These are phyloP conservation scores for Cirrhinus mrigala DNA, from an alignment of 2,797 vertebrate species.

Conservation along the genomic window DNA sequence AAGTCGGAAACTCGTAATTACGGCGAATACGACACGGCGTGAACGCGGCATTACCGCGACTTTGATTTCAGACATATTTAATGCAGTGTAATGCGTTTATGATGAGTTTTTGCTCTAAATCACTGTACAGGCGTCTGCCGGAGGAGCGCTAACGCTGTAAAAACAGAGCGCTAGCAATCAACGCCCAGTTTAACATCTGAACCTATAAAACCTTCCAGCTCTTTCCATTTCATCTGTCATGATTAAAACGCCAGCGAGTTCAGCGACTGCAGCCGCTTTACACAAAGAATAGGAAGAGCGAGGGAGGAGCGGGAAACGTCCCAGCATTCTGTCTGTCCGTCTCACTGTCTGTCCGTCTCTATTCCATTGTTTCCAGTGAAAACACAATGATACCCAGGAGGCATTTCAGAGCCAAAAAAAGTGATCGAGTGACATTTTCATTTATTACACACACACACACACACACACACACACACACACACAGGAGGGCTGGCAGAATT, in stretches of 20 bases:
- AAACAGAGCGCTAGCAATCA: constrained; percentile 16
- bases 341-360: constrained; percentile 20
- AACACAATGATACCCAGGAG: constrained; percentile 51
- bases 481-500: constrained; percentile 43
- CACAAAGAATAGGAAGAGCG: constrained; percentile 26
- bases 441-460: constrained; percentile 27
- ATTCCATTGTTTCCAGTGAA: constrained; percentile 14
- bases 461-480: constrained; percentile 47
- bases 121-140: not conserved
- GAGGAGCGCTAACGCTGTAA: not conserved
- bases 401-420: constrained; percentile 18
- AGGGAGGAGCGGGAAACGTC: constrained; percentile 20
- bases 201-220: not conserved
- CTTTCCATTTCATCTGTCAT: not conserved
- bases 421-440: constrained; percentile 20
- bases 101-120: not conserved
- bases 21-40: not conserved
- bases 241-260: not conserved
- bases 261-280: not conserved
- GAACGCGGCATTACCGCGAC: not conserved
- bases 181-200: constrained; percentile 18
- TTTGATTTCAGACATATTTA: not conserved
- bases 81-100: not conserved
- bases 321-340: constrained; percentile 7
- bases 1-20: not conserved